Base-by-base conservation (phyloP, 2,888 invertebrate genomes). In the Pterostichus madidus region DNA sequence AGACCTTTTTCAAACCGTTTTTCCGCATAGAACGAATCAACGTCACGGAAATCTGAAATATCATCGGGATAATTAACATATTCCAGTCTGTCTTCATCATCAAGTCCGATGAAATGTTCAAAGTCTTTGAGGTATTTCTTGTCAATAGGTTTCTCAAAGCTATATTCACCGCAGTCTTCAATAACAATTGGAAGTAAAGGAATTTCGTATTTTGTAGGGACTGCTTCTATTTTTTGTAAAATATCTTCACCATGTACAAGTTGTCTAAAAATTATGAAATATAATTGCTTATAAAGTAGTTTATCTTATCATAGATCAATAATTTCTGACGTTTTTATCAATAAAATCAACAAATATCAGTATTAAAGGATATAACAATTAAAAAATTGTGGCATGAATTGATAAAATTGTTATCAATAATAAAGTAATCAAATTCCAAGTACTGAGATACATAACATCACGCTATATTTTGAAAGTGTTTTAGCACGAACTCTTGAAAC, bases 211-310 rank as follows among this genome's bases (percentile, higher is more conserved):
- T 90, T 91, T 0, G 93, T 93, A 0, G 92, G 90, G 5, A 93
- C 90, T n/a, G 89, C 87, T 89, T 95, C 94, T 52, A 95, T 93
- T 84, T 89, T 89, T 82, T 91, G 89, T 52, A 95, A 89, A 11
- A 93, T 92, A 64, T 91, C 89, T 81, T 92, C 93, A 1, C 95
- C 95, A 85, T 94, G 94, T 46, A 95, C 90, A 2, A 95, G 90
- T 89, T 94, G 93, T 0, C 95, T 89, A 73, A 39, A 86, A 81
- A 24, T 79, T 13, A 64, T 39, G 24, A 10, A 59, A 59, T 59
- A 39, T 39, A 39, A 39, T 39, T 39, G 39, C 8, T 73, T 73
- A 17, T 76, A 64, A 64, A 64, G 11, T 35, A 32, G 24, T 24
- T 64, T 64, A 64, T 64, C 64, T 64, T 64, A 64, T 64, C 64